A percentile compares a stretch with the other conserved stretches of the same genome.
Evolutionary conservation across 37 sponge, comb jelly and placozoan species (phyloP).

Genomic region (Ephydatia muelleri): DNA sequence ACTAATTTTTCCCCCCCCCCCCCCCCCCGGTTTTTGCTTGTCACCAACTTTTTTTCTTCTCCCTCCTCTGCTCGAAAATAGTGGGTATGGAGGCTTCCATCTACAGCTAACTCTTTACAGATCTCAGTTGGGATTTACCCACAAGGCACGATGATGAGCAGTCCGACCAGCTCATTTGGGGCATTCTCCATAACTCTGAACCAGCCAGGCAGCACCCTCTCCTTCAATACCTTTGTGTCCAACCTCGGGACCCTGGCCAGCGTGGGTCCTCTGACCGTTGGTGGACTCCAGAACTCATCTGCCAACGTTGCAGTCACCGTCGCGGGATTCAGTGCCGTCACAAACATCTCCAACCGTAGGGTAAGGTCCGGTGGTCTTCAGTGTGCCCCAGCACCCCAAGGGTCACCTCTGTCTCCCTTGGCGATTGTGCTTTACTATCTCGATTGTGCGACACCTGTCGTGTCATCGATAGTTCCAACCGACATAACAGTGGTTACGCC

Average conservation of each 20-base stretch:
- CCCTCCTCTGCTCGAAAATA: not conserved
- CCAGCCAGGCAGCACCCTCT: not conserved
- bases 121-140: not conserved
- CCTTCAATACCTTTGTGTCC: not conserved
- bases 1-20: too few relatives aligned
- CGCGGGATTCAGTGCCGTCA: not conserved
- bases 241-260: not conserved
- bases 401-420: not conserved
- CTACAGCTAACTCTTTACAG: not conserved
- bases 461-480: conserved; percentile 25
- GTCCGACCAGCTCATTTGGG: not conserved
- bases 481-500: not conserved
- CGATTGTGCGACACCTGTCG: conserved; percentile 47
- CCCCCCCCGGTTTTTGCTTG: too few relatives aligned
- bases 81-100: not conserved
- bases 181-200: not conserved
- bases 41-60: too few relatives aligned
- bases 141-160: not conserved
- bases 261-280: not conserved
- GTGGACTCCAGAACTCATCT: not conserved
- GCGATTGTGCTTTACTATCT: not conserved
- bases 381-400: not conserved
- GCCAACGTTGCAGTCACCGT: not conserved
- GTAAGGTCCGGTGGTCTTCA: not conserved
- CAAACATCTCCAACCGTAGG: not conserved